Base-by-base conservation (phyloP, 2,113 vertebrate genomes). In the Conger conger region DNA sequence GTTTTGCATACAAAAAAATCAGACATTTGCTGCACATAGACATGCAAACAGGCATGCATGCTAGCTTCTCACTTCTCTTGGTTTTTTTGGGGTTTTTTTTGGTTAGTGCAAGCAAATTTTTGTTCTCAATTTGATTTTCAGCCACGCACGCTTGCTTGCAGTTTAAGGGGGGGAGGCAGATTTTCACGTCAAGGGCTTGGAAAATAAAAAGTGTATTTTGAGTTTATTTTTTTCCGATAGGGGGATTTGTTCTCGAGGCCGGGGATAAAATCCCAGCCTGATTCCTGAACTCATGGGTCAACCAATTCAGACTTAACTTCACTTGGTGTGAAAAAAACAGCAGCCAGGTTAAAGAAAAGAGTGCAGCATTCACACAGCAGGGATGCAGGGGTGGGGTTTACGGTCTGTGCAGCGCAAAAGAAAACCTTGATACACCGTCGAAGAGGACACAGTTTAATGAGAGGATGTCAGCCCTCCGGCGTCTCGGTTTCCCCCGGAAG, bases 21-120 rank as follows among this genome's bases (percentile, higher is more conserved):
- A 93, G 92, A 91, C 92, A 90, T 84, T 86, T 86, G 92, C 89
- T 87, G 90, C 92, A 94, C 90, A 93, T 84, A 90, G 89, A 94
- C 94, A 92, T 85, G 89, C 90, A 90, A 84, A 93, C 89, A 92
- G 90, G 88, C 93, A 94, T 94, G 93, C 93, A 94, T 94, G 93
- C 92, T 86, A 82, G 76, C 77, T 83, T 87, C 80, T 38, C 63
- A 79, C 50, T 88, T 76, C 42, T 76, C 33, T 77, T 30, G n/a
- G 15, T 50, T 27, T 33, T 38, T 84, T 30, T 60, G 20, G 4
- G 54, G 13, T 18, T 20, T 45, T 23, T 17, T 36, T 85, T 81
- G 37, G 86, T 86, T 87, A 33, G 82, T 87, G 79, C 87, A 90
- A 90, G 92, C 91, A 91, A 92, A 93, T 88, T 53, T 81, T 85